phyloP scores from a whole-genome alignment of 2,888 invertebrate species.

The Andrena bicolor region DNA sequence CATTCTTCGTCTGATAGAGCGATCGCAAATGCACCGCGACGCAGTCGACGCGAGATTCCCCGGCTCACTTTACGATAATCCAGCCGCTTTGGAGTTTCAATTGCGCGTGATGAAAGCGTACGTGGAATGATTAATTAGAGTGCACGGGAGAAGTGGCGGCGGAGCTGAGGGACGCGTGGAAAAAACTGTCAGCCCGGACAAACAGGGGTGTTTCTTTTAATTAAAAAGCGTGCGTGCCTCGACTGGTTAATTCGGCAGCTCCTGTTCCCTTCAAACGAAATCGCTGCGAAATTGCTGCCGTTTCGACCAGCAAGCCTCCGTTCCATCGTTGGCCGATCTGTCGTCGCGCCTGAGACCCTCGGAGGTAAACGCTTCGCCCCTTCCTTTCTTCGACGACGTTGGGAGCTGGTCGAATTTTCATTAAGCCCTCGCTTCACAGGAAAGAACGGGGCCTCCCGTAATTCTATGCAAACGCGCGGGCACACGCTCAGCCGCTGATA shows the following conservation, averaged over 20 bases:
- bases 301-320: background rate
- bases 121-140: slow-evolving; percentile 53
- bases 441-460: background rate
- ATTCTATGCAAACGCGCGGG: slow-evolving; percentile 38
- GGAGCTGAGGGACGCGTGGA: too few species aligned
- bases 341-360: background rate
- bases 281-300: background rate
- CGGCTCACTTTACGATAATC: slow-evolving; percentile 18
- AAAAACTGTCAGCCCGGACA: background rate
- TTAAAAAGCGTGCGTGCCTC: slow-evolving; percentile 20
- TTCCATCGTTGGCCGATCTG: background rate
- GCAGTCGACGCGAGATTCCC: slow-evolving; percentile 15
- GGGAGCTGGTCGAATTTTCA: slow-evolving; percentile 17
- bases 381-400: background rate
- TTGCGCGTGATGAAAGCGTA: slow-evolving; percentile 28
- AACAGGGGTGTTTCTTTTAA: slow-evolving; percentile 21
- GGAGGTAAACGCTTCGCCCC: too few species aligned
- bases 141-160: background rate
- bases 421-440: background rate
- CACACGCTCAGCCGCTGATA: slow-evolving; percentile 32
- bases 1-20: background rate
- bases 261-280: background rate
- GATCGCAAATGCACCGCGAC: slow-evolving; percentile 6
- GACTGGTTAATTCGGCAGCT: background rate
- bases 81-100: slow-evolving; percentile 19